Conservation (phyloP, 2,888 invertebrate genomes). For the Tipula lateralis region DNA sequence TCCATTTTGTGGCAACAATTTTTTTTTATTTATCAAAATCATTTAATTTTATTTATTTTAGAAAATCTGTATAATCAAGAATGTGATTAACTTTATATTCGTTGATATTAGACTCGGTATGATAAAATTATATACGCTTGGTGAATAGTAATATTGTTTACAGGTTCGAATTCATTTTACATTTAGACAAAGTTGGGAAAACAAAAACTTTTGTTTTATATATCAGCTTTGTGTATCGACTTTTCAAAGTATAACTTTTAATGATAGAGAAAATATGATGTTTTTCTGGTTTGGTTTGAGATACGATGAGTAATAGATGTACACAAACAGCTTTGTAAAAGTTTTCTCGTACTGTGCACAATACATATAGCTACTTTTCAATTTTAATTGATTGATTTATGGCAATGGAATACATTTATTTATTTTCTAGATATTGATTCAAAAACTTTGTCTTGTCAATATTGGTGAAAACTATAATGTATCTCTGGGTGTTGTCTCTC, state of each 20-base stretch:
- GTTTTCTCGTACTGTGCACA: neutral
- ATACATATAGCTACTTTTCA: neutral
- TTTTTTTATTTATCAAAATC: no score
- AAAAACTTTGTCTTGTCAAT: neutral
- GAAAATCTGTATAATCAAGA: neutral
- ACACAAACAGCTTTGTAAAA: neutral
- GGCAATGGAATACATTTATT: neutral
- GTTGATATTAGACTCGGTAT: no score
- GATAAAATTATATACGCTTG: neutral
- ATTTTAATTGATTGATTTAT: neutral
- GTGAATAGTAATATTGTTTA: slow-evolving; percentile 4
- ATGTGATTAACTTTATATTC: neutral
- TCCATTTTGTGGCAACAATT: neutral
- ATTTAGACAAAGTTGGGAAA: neutral
- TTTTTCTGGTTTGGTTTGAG: neutral
- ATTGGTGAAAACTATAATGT: neutral
- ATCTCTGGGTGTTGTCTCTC: no score
- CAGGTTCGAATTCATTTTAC: neutral
- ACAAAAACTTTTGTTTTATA: neutral
- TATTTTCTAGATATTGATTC: neutral
- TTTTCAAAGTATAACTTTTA: neutral
- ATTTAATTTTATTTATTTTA: neutral
- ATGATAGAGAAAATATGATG: neutral
- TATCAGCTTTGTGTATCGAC: neutral
- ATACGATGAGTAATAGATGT: no score